Conservation (phyloP, 1,140 invertebrate genomes). For the Trichomalopsis sarcophagae region DNA sequence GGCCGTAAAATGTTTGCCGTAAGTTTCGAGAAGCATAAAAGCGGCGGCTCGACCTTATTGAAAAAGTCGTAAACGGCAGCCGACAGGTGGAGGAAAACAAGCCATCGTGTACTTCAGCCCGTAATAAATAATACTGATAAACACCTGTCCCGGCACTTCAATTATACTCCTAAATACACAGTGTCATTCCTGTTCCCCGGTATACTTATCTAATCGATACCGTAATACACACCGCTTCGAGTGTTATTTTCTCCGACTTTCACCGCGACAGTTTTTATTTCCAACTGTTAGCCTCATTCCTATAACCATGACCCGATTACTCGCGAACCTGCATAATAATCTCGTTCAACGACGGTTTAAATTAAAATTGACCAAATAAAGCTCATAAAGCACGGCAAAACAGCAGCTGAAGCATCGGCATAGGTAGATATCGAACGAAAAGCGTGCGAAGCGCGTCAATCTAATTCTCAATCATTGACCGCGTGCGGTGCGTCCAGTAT, state of each 20-base stretch:
- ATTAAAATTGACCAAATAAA: too few species aligned
- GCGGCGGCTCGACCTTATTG: too few species aligned
- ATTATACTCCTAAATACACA: neutral
- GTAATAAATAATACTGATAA: neutral
- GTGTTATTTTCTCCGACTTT: neutral
- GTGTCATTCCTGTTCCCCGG: neutral
- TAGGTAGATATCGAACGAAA: neutral
- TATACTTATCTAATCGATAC: neutral
- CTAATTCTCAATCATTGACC: conserved; percentile 14
- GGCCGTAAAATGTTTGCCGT: too few species aligned
- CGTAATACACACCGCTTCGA: neutral
- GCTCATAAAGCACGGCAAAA: neutral
- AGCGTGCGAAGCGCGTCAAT: neutral
- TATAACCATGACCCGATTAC: too few species aligned
- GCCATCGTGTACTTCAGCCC: neutral
- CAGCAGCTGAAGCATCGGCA: neutral
- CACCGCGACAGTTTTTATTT: neutral
- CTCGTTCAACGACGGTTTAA: too few species aligned
- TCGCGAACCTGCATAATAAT: too few species aligned
- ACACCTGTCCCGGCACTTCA: neutral
- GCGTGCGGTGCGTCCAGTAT: neutral
- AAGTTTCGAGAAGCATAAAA: too few species aligned
- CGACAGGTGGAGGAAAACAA: neutral
- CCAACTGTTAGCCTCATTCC: neutral
- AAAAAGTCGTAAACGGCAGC: neutral